Percentiles rank a stretch among this genome's conserved stretches.
These are phyloP conservation scores for Phanerotoma sp. DNA, from an alignment of 2,888 invertebrate genomes.

Conservation along the genomic window DNA sequence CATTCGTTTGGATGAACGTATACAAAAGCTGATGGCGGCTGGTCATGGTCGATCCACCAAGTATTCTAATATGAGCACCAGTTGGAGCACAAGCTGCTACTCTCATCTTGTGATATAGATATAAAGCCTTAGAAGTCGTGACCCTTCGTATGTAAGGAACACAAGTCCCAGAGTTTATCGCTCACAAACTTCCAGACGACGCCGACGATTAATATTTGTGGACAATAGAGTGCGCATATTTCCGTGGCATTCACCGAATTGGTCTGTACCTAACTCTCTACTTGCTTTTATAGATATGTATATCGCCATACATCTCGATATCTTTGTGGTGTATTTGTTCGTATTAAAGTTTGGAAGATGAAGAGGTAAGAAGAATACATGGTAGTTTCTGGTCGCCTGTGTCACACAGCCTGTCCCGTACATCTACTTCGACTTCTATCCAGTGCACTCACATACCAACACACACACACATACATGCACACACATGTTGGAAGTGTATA, in stretches of 20 bases:
- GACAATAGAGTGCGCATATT: slow-evolving; percentile 48
- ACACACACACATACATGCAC: slow-evolving; percentile 24
- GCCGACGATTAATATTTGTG: slow-evolving; percentile 50
- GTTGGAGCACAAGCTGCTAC: slow-evolving; percentile 6
- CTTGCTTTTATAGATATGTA: not conserved
- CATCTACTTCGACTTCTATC: slow-evolving; percentile 2
- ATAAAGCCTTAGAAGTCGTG: not conserved
- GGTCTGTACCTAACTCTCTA: slow-evolving; percentile 9
- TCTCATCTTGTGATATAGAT: not conserved
- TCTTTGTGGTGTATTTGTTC: slow-evolving; percentile 1
- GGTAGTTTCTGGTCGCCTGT: slow-evolving; percentile 6
- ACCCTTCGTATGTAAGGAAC: slow-evolving; percentile 12
- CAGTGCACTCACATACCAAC: too few species aligned
- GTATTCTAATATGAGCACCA: slow-evolving; percentile 15
- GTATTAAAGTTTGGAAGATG: not conserved
- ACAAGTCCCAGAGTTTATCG: slow-evolving; percentile 19
- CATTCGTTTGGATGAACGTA: slow-evolving; percentile 6
- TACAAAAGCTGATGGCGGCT: not conserved
- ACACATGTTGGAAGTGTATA: slow-evolving; percentile 22
- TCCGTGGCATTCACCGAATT: slow-evolving; percentile 36
- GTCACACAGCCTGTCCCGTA: slow-evolving; percentile 6
- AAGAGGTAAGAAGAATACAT: not conserved
- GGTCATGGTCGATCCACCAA: slow-evolving; percentile 7
- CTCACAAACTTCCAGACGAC: slow-evolving; percentile 40
- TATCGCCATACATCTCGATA: not conserved